phyloP scores from a whole-genome alignment of 1,140 invertebrate genomes.

The Ostrea denselamellosa region DNA sequence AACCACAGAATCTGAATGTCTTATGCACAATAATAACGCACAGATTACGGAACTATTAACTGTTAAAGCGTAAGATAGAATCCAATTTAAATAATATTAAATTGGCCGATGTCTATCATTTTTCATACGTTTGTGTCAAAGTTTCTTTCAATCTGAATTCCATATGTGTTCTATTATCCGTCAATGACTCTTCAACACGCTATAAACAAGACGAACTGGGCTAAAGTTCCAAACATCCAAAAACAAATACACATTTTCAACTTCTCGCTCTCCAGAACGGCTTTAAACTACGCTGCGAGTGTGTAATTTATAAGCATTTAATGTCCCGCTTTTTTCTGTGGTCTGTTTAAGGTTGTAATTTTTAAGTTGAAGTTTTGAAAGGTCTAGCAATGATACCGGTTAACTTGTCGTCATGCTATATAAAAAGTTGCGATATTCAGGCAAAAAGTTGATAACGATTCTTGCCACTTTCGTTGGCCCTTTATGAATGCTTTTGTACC shows the following conservation, averaged over 20 bases:
- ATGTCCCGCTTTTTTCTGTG: background rate
- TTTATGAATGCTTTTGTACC: constrained; percentile 22
- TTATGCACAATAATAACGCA: background rate
- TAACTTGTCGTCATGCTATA: background rate
- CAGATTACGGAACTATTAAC: background rate
- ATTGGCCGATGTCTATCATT: constrained; percentile 5
- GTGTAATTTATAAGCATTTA: constrained; percentile 36
- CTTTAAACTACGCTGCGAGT: background rate
- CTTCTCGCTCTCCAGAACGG: constrained; percentile 18
- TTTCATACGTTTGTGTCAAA: constrained; percentile 16
- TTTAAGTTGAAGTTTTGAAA: constrained; percentile 17
- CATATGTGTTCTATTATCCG: background rate
- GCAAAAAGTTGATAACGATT: constrained; percentile 10
- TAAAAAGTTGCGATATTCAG: constrained; percentile 23
- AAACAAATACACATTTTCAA: constrained; percentile 36
- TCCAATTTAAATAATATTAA: constrained; percentile 3
- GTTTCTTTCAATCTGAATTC: background rate
- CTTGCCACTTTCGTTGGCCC: background rate
- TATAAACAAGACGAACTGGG: background rate
- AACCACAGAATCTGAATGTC: background rate
- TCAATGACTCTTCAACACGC: constrained; percentile 2
- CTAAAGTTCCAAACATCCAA: constrained; percentile 9
- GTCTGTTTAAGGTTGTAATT: constrained; percentile 26
- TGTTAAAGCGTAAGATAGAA: background rate
- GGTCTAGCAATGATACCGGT: background rate